These are phyloP conservation scores for Conus ventricosus DNA, from an alignment of 1,140 invertebrate species.

Conservation along the genomic window DNA sequence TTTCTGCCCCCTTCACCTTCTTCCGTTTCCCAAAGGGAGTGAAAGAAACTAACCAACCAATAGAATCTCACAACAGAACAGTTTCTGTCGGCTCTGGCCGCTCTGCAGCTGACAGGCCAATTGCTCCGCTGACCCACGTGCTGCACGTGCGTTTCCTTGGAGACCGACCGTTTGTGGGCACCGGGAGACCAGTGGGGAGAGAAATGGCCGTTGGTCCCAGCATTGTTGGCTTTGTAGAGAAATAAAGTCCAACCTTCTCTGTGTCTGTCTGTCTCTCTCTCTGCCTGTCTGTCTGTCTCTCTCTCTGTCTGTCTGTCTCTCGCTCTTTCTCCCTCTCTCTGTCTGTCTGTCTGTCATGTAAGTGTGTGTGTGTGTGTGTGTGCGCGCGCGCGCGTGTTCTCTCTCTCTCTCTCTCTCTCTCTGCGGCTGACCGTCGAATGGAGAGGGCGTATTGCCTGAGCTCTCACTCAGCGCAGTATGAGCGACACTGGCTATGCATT, in stretches of 20 bases:
- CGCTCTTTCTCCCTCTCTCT: not conserved
- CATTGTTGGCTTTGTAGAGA: too few relatives aligned
- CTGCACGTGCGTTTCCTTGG: constrained; percentile 22
- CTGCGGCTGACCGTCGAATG: too few relatives aligned
- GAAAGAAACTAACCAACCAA: not conserved
- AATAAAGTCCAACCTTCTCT: not conserved
- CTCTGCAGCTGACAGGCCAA: constrained; percentile 27
- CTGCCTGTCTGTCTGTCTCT: not conserved
- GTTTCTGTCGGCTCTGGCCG: not conserved
- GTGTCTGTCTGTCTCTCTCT: not conserved
- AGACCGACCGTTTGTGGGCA: constrained; percentile 19
- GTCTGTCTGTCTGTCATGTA: not conserved
- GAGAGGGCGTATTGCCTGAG: too few relatives aligned
- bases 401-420: too few relatives aligned
- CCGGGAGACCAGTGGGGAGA: not conserved
- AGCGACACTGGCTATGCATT: too few relatives aligned
- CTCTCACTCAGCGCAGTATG: too few relatives aligned
- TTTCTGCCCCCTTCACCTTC: not conserved
- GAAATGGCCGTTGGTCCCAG: too few relatives aligned
- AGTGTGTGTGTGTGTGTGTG: not conserved
- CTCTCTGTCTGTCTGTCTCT: not conserved
- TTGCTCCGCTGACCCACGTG: constrained; percentile 28
- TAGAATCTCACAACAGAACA: not conserved
- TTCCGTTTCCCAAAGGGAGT: not conserved
- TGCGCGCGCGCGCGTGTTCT: not conserved